Percentiles rank a stretch among this genome's conserved stretches.
phyloP scores from a whole-genome alignment of 2,797 vertebrate genomes.

The Aselliscus stoliczkanus region DNA sequence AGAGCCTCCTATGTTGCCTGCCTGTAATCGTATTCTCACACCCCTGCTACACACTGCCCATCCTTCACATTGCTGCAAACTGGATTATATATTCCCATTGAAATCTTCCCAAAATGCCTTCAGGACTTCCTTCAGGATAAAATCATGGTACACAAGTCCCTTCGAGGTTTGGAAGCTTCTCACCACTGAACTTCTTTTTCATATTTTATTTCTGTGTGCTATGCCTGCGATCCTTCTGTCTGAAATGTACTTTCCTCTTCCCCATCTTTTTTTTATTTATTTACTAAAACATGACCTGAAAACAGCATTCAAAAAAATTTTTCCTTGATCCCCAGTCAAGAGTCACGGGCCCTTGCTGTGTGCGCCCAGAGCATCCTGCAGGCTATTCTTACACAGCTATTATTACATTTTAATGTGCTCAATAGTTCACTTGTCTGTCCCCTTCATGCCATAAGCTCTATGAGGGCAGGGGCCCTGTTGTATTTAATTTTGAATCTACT shows the following conservation, averaged over 20 bases:
- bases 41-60: background rate
- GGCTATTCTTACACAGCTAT: background rate
- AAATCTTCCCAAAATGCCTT: background rate
- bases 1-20: background rate
- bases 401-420: background rate
- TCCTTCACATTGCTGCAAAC: background rate
- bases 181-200: background rate
- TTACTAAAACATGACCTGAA: background rate
- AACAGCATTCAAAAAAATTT: background rate
- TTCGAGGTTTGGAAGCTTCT: background rate
- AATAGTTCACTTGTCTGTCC: background rate
- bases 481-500: background rate
- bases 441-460: background rate
- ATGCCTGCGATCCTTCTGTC: background rate
- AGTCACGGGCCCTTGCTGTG: background rate
- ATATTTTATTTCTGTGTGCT: background rate
- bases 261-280: background rate
- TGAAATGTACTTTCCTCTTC: background rate
- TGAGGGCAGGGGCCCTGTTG: fast-evolving
- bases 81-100: background rate
- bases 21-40: background rate
- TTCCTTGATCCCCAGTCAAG: background rate
- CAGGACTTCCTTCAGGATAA: background rate
- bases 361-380: background rate
- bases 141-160: background rate